Conservation (phyloP, 2,797 vertebrate genomes). For the Manis crassicaudata region DNA sequence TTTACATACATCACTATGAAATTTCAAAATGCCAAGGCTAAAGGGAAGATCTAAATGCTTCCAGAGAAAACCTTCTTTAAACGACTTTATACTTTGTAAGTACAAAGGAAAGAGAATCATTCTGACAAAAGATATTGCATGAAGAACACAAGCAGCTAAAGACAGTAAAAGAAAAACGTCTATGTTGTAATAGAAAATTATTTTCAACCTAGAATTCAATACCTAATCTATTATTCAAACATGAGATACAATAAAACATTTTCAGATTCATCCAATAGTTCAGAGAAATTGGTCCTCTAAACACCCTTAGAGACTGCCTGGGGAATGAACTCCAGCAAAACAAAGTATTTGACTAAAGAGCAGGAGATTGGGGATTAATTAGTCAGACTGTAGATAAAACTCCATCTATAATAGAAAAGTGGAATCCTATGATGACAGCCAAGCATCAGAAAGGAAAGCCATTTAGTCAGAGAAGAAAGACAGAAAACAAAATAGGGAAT, state of each 20-base stretch:
- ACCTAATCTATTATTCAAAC: neutral
- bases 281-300: neutral
- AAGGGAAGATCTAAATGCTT: neutral
- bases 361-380: neutral
- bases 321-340: constrained; percentile 6
- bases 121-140: neutral
- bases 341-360: neutral
- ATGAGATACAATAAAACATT: neutral
- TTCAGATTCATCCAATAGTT: neutral
- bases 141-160: neutral
- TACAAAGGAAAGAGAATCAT: neutral
- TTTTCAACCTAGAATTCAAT: neutral
- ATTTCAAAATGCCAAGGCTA: neutral
- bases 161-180: neutral
- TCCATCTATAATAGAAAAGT: neutral
- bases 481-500: neutral
- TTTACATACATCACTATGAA: neutral
- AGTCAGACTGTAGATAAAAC: neutral
- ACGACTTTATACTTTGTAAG: neutral
- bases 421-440: neutral
- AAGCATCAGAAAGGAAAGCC: neutral
- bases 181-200: neutral
- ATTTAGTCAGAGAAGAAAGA: neutral
- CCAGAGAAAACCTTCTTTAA: neutral
- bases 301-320: neutral